phyloP scores from a whole-genome alignment of 2,888 invertebrate species.

The Polymixis lichenea region DNA sequence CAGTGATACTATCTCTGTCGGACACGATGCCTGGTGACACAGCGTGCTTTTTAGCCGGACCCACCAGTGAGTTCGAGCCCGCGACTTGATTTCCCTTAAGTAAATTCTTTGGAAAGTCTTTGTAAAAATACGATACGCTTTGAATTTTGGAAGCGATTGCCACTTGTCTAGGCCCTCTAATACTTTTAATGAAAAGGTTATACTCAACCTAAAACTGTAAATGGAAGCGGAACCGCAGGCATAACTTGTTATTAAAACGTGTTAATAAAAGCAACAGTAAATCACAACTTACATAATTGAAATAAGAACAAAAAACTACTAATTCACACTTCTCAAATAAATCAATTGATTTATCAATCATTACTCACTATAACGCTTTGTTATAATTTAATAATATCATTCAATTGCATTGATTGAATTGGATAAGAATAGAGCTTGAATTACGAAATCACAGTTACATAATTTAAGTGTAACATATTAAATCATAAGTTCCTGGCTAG shows the following conservation, averaged over 20 bases:
- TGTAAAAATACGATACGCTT: not conserved
- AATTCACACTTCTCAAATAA: constrained; percentile 37
- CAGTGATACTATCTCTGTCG: too few relatives aligned
- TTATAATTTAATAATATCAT: constrained; percentile 28
- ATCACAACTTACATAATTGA: constrained; percentile 15
- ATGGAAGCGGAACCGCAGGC: not conserved
- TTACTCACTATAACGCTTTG: constrained; percentile 21
- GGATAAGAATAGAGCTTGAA: constrained; percentile 25
- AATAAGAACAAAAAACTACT: constrained; percentile 25
- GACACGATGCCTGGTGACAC: too few relatives aligned
- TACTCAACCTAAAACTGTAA: not conserved
- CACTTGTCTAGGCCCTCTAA: not conserved
- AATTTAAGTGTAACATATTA: constrained; percentile 5
- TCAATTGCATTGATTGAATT: constrained; percentile 38
- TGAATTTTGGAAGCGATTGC: not conserved
- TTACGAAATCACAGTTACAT: constrained; percentile 23
- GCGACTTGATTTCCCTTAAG: too few relatives aligned
- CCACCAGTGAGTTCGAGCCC: too few relatives aligned
- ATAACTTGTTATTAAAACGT: not conserved
- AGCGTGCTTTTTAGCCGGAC: too few relatives aligned
- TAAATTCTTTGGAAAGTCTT: not conserved
- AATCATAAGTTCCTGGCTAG: constrained; percentile 8
- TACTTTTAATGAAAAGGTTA: not conserved
- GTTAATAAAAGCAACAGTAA: not conserved
- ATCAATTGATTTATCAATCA: constrained; percentile 36